Evolutionary conservation across 1,140 invertebrate species (phyloP).

Genomic region (Manduca sexta): DNA sequence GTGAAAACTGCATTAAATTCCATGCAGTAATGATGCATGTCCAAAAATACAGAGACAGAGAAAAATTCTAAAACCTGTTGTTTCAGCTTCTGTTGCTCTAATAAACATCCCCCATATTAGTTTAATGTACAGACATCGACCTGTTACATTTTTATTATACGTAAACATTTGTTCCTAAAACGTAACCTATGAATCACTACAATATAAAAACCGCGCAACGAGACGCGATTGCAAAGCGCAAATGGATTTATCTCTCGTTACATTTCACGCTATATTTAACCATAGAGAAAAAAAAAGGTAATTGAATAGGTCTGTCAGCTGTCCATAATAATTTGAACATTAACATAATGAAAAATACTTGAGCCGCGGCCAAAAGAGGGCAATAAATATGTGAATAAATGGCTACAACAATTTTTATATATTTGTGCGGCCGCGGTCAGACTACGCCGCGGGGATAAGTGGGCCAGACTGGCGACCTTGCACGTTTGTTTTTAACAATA

Average conservation of each 20-base stretch:
- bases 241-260: conserved; percentile 1
- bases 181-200: too few relatives aligned
- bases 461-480: conserved; percentile 22
- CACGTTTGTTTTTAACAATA: conserved; percentile 8
- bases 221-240: not conserved
- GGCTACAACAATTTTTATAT: conserved; percentile 48
- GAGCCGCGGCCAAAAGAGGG: conserved; percentile 38
- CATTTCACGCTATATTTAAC: conserved; percentile 12
- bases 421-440: conserved; percentile 34
- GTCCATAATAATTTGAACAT: conserved; percentile 20
- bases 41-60: too few relatives aligned
- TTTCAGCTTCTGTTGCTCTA: too few relatives aligned
- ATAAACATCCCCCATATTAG: too few relatives aligned
- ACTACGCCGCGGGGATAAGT: conserved; percentile 15
- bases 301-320: conserved; percentile 22
- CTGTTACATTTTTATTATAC: too few relatives aligned
- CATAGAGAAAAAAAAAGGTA: conserved; percentile 9
- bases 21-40: too few relatives aligned
- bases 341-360: conserved; percentile 43
- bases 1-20: too few relatives aligned
- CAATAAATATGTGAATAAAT: conserved; percentile 32
- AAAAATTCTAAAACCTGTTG: too few relatives aligned
- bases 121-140: too few relatives aligned
- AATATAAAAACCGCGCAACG: too few relatives aligned
- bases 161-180: too few relatives aligned